These are phyloP conservation scores for Piliocolobus tephrosceles DNA, from an alignment of 2,113 vertebrate species.

Conservation along the genomic window DNA sequence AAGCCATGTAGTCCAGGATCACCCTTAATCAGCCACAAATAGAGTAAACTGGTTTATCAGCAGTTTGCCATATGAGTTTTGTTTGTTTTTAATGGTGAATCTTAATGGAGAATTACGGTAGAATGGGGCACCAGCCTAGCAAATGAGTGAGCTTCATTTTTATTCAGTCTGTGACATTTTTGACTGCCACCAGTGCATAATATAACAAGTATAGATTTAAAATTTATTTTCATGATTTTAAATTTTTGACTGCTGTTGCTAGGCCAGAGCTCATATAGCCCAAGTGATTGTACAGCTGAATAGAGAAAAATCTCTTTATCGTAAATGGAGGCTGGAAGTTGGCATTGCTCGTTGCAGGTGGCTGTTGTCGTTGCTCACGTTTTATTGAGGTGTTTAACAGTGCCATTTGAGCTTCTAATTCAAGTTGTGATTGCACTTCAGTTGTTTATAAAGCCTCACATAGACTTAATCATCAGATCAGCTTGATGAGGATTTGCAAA, in stretches of 20 bases:
- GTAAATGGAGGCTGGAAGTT: background rate
- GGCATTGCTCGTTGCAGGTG: background rate
- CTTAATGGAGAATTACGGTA: background rate
- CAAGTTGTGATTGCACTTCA: background rate
- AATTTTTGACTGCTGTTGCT: background rate
- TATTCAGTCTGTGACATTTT: background rate
- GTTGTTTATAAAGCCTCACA: conserved; percentile 54
- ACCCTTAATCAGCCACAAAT: background rate
- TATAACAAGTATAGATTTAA: background rate
- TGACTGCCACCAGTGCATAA: background rate
- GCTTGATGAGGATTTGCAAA: conserved; percentile 20
- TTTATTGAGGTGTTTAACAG: conserved; percentile 51
- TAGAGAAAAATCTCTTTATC: background rate
- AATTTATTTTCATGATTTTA: conserved; percentile 31
- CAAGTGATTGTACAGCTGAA: background rate
- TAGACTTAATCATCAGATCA: conserved; percentile 36
- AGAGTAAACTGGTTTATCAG: conserved; percentile 4
- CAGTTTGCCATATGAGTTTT: background rate
- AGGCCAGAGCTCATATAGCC: background rate
- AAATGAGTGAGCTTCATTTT: background rate
- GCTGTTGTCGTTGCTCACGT: conserved; percentile 38
- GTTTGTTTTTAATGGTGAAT: background rate
- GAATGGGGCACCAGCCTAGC: background rate
- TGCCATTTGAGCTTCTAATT: conserved; percentile 43
- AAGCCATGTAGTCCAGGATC: background rate